Conservation (phyloP, 2,797 vertebrate species). For the Melopsittacus undulatus region DNA sequence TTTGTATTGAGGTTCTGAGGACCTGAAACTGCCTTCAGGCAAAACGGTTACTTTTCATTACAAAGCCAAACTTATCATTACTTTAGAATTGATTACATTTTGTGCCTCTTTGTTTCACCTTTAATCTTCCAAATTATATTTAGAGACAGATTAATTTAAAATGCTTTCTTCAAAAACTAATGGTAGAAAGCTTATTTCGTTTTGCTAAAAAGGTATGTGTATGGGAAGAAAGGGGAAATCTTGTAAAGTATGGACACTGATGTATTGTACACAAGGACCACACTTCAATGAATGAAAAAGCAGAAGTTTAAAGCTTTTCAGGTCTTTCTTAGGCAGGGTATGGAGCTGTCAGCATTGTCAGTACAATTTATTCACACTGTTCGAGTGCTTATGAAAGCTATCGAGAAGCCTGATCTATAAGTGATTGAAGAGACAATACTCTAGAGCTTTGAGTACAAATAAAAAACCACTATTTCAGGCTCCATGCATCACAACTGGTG, state of each 20-base stretch:
- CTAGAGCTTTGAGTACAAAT: slow-evolving; percentile 59
- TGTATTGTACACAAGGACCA: slow-evolving; percentile 14
- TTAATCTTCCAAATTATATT: slow-evolving; percentile 35
- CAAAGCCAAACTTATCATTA: too few relatives aligned
- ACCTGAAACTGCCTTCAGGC: too few relatives aligned
- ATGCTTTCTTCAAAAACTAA: slow-evolving; percentile 19
- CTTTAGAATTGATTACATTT: too few relatives aligned
- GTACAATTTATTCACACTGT: slow-evolving; percentile 69
- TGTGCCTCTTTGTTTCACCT: too few relatives aligned
- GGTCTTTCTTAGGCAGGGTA: slow-evolving; percentile 42
- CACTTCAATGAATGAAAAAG: slow-evolving; percentile 28
- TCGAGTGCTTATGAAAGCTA: slow-evolving; percentile 67
- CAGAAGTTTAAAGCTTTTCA: slow-evolving; percentile 45
- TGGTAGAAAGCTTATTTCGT: slow-evolving; percentile 28
- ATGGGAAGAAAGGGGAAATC: neutral
- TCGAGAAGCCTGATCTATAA: slow-evolving; percentile 57
- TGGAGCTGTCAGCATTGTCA: slow-evolving; percentile 57
- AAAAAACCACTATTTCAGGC: slow-evolving; percentile 61
- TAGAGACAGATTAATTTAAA: slow-evolving; percentile 41
- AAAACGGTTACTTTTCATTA: too few relatives aligned
- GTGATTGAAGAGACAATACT: slow-evolving; percentile 68
- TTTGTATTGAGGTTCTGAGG: too few relatives aligned
- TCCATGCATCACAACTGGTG: slow-evolving; percentile 43
- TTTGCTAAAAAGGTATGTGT: neutral
- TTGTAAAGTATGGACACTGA: neutral